Evolutionary conservation across 30 jellyfish, hydroid and myxozoan genomes (phyloP).

Genomic region (Hydractinia symbiolongicarpus): DNA sequence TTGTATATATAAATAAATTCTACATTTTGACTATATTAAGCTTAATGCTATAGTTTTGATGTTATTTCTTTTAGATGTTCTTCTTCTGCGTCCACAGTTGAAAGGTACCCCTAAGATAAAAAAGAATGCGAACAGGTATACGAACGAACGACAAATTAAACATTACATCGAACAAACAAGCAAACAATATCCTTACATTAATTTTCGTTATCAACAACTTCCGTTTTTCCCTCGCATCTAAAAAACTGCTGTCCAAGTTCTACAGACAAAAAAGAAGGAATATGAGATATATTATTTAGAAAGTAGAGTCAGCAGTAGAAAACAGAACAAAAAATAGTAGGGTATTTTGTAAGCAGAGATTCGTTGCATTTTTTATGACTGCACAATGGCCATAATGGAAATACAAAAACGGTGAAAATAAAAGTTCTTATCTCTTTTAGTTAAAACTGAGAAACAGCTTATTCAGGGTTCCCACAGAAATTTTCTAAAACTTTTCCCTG

Average conservation of each 20-base stretch:
- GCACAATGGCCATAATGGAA: no score
- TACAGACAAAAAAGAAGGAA: neutral
- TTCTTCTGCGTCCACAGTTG: neutral
- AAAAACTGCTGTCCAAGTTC: neutral
- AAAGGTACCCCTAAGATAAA: neutral
- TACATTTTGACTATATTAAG: neutral
- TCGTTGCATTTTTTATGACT: no score
- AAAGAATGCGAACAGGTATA: neutral
- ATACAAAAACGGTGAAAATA: no score
- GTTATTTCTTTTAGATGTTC: slow-evolving; percentile 1
- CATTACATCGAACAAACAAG: neutral
- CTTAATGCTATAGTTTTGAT: slow-evolving; percentile 8
- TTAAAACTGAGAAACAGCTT: no score
- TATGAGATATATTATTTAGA: no score
- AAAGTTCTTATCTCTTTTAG: no score
- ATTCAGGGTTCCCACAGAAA: no score
- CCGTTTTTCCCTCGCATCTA: slow-evolving; percentile 18
- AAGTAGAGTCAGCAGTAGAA: no score
- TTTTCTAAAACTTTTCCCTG: no score
- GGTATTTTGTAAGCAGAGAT: neutral
- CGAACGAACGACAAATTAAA: neutral
- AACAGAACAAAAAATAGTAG: neutral
- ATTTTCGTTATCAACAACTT: neutral
- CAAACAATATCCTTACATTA: neutral
- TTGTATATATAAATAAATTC: neutral